These are phyloP conservation scores for Tragelaphus strepsiceros DNA, from an alignment of 2,113 vertebrate species.

Conservation along the genomic window DNA sequence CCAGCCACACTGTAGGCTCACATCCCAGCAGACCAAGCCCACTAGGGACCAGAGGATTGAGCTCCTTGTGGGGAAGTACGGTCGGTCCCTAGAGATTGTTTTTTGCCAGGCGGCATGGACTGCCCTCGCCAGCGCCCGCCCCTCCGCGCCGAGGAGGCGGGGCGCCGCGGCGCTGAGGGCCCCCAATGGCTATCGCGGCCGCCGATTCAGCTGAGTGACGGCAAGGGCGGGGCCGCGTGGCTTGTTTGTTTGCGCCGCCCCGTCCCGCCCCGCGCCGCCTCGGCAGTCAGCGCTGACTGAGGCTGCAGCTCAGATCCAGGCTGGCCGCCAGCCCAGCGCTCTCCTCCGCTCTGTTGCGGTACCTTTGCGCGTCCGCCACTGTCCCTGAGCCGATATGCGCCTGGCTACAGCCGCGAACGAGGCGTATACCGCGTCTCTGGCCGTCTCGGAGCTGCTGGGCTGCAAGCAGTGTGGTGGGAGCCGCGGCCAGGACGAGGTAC, in stretches of 20 bases:
- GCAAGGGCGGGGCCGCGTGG: background rate
- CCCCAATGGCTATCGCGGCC: background rate
- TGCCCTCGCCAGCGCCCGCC: background rate
- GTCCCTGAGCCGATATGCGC: conserved; percentile 54
- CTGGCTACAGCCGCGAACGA: conserved; percentile 62
- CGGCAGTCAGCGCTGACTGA: background rate
- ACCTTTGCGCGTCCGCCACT: background rate
- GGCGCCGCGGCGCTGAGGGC: background rate
- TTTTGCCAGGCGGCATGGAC: fast-evolving
- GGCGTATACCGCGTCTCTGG: conserved; percentile 60
- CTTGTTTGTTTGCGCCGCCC: background rate
- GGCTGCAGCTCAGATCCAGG: background rate
- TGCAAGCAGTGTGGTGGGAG: conserved; percentile 51
- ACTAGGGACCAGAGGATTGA: background rate
- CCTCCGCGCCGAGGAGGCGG: background rate
- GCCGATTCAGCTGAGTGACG: background rate
- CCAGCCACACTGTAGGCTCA: background rate
- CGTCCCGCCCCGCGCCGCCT: background rate
- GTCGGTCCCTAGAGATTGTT: conserved; percentile 12
- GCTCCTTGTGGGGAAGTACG: fast-evolving
- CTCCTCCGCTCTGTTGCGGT: background rate
- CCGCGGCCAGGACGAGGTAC: conserved; percentile 56
- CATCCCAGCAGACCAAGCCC: background rate
- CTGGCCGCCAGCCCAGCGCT: background rate
- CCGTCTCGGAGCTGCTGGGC: conserved; percentile 54